Evolutionary conservation across 1,140 invertebrate species (phyloP), one percentile per base, ranked within the genome.

Genomic region (Oreohelix idahoensis): DNA sequence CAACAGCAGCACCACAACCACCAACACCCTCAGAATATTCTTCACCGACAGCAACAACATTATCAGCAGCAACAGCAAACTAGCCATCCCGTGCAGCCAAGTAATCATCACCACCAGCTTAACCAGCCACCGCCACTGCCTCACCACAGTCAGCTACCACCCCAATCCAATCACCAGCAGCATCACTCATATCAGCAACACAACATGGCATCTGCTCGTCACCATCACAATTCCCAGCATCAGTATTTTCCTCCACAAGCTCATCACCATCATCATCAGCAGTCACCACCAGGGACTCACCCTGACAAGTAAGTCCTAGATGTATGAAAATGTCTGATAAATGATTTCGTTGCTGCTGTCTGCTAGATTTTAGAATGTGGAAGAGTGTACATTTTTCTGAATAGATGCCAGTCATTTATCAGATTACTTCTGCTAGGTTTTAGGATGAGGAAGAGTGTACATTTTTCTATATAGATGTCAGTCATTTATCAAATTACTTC

Each of bases 221-320:
- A 35, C 49, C 53, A 35, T 26, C 70, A 51, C 29, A 0, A 38
- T 29, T 66, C 74, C 20, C 71, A 76, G 23, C 81, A 66, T 11
- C 29, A 39, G 35, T 58, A 23, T 10, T 32, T 29, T 0, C 38
- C 26, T 71, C 1, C 20, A 4, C 39, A 26, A 15, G 2, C 20
- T 26, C 79, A 38, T n/a, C n/a, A n/a, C n/a, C n/a, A n/a, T n/a
- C 80, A 77, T 0, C 81, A 76, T 29, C 74, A 83, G n/a, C 71
- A 82, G 5, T 32, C 49, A 17, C 80, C 71, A 8, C 51, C 32
- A 35, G 80, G 80, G 1, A 42, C n/a, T 15, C 42, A 38, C 15
- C 2, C 45, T 32, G 79, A 81, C 66, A 74, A 38, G 38, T 63
- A 71, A 39, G 70, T 71, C 8, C 42, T 58, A 45, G 42, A n/a